phyloP scores from a whole-genome alignment of 2,888 invertebrate species.

The Harpalus rubripes region DNA sequence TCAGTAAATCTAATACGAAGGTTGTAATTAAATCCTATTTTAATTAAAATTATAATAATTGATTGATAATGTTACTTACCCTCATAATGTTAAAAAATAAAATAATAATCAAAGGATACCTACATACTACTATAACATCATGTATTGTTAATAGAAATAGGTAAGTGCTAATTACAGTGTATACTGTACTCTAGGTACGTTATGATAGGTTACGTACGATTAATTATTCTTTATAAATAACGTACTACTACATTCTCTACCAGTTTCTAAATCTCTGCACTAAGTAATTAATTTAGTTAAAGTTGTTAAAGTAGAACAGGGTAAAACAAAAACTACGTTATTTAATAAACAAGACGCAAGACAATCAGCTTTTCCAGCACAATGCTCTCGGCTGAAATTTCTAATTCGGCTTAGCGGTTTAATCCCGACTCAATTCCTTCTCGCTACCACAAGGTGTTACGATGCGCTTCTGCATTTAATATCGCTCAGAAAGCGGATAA shows the following conservation, averaged over 20 bases:
- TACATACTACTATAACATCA: background rate
- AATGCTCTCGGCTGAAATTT: slow-evolving; percentile 2
- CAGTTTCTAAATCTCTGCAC: background rate
- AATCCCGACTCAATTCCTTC: slow-evolving; percentile 6
- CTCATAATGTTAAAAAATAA: background rate
- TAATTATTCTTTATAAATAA: background rate
- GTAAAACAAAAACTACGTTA: slow-evolving; percentile 12
- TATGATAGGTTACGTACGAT: background rate
- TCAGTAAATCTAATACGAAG: no score
- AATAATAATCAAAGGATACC: background rate
- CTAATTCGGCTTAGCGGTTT: slow-evolving; percentile 13
- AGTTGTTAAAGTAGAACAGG: background rate
- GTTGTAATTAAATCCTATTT: no score
- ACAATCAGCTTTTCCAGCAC: slow-evolving; percentile 45
- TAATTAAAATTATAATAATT: no score
- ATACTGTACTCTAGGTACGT: background rate
- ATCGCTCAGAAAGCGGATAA: background rate
- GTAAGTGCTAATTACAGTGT: background rate
- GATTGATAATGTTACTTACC: no score
- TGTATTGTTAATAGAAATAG: background rate
- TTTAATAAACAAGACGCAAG: slow-evolving; percentile 28
- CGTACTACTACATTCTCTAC: background rate
- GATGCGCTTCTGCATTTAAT: slow-evolving; percentile 50
- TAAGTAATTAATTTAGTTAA: background rate
- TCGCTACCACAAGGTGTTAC: background rate